Base-by-base conservation (phyloP, 2,888 invertebrate species). In the Drosophila nigricruria region DNA sequence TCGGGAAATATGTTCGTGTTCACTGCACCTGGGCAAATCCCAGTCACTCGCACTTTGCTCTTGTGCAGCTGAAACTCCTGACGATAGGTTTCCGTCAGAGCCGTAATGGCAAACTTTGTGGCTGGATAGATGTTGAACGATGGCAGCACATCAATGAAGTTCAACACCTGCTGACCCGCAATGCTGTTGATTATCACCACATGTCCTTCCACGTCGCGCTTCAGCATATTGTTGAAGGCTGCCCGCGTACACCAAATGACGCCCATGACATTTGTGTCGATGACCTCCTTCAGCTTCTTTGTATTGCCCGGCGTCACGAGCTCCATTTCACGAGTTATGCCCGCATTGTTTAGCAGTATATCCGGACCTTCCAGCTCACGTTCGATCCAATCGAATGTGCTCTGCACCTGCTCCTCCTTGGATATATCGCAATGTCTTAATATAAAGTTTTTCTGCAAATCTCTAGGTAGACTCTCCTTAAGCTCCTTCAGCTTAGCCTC, bases 281-380 rank as follows among this genome's bases (percentile, higher is more conserved):
- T 91, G 1, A 93, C 91, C 40, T 93, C 88, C 4, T 89, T 89
- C 16, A 93, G 86, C 70, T 91, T 89, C 42, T 88, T 73, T 0
- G 93, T 91, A 69, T 92, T 92, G 0, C 87, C 87, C 0, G 83
- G 86, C 5, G 85, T 71, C 0, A 92, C 89, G 5, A 92, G 74
- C 42, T 93, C 89, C 0, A 90, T 92, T 77, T 90, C 88, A 0
- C 91, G 76, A 0, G 90, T 90, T 3, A 92, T 91, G 4, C 93
- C 92, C 0, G 95, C 95, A 86, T 95, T 95, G 82, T 95, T 95
- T 0, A 95, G 88, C 45, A 95, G 91, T 0, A 95, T 93, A 87
- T 94, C 94, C 3, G 94, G 92, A 0, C 94, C 94, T 0, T 95
- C 95, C 0, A 94, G 81, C 23, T 93, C 91, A 2, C 92, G 84